phyloP scores from a whole-genome alignment of 2,888 invertebrate species.

The Aporophyla lueneburgensis region DNA sequence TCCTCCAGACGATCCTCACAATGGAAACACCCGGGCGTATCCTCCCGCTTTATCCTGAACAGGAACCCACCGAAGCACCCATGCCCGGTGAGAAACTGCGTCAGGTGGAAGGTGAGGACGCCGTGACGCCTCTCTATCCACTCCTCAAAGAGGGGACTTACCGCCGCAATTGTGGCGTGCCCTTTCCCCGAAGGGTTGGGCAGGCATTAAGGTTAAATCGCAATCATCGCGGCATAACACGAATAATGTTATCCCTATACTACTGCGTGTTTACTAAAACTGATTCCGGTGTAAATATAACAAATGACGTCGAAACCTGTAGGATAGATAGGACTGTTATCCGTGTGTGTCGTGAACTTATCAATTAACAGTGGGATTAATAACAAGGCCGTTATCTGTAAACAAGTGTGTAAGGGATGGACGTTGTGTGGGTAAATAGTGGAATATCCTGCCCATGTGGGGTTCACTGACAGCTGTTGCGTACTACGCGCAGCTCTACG shows the following conservation, averaged over 20 bases:
- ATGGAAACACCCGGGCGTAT: too few relatives aligned
- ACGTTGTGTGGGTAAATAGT: conserved; percentile 61
- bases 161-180: too few relatives aligned
- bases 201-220: conserved; percentile 9
- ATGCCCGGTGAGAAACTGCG: too few relatives aligned
- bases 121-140: too few relatives aligned
- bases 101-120: too few relatives aligned
- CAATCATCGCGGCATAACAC: conserved; percentile 9
- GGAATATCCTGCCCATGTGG: conserved; percentile 73
- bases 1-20: too few relatives aligned
- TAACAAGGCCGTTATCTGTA: conserved; percentile 23
- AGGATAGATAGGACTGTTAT: conserved; percentile 5
- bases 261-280: conserved; percentile 15
- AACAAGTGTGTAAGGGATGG: conserved; percentile 31
- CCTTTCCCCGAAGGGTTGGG: too few relatives aligned
- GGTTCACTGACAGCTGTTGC: conserved; percentile 70
- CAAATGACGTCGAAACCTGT: conserved; percentile 20
- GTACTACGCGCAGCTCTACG: conserved; percentile 59
- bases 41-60: too few relatives aligned
- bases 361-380: conserved; percentile 34
- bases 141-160: too few relatives aligned
- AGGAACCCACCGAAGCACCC: too few relatives aligned
- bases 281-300: conserved; percentile 25
- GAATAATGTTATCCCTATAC: background rate
- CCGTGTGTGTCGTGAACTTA: conserved; percentile 14